Evolutionary conservation across 2,113 vertebrate species (phyloP), one percentile per base, ranked within the genome.

Genomic region (Pituophis catenifer): DNA sequence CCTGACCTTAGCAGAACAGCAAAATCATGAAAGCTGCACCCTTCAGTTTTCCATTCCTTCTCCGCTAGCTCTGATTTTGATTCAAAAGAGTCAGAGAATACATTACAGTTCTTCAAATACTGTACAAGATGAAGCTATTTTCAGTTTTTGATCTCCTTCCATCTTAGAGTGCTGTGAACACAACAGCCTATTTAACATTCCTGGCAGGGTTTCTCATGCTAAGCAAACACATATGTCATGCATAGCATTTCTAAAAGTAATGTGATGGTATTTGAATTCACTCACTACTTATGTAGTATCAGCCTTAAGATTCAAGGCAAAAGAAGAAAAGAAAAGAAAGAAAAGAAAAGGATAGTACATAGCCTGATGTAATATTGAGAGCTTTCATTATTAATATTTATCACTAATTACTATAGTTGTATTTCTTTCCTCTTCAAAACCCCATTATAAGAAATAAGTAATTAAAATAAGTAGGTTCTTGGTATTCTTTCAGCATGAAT

Each of bases 91-190:
- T 62, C 91, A 94, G 54, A 90, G 48, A 0, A 85, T 44, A 38
- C 95, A 70, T 95, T 92, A 62, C 70, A 65, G 11, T 93, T 85
- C 54, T 92, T 70, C 75, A 88, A 93, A 89, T 89, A 65, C 92
- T 53, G 5, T 57, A 94, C 0, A 0, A 92, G 19, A 94, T 10
- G 90, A 50, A 94, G 58, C 24, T 81, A 75, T 91, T 92, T 95
- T 95, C 88, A 65, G 24, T 88, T 95, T 94, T 94, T 95, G 0
- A 95, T 91, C 89, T 90, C 53, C 89, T 89, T 96, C 52, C 86
- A 94, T 95, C 54, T 95, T 57, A n/a, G 6, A 93, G 38, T 8
- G 57, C 85, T 92, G 81, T 89, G 94, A 94, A 93, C 94, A 93
- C 0, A 0, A 91, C 90, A 93, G 4, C 21, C 19, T 92, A 29